These are phyloP conservation scores for Ferrisia virgata DNA, from an alignment of 2,888 invertebrate genomes.

Conservation along the genomic window DNA sequence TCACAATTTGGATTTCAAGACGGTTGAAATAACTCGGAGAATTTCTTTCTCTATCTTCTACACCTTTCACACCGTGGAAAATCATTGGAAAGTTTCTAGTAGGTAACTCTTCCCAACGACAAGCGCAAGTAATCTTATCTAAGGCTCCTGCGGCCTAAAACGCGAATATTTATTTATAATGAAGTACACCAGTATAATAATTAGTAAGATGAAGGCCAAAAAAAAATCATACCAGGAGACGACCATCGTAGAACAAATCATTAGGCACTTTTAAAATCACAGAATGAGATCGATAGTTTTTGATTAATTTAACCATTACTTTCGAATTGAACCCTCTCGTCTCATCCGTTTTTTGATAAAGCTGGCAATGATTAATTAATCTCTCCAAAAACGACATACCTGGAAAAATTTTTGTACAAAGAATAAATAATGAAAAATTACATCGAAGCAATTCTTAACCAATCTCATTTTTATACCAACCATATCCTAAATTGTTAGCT, in stretches of 20 bases:
- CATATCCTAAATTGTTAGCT: conserved; percentile 53
- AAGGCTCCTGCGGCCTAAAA: not conserved
- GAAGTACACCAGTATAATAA: not conserved
- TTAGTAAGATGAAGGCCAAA: not conserved
- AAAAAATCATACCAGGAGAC: conserved; percentile 57
- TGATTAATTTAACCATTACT: conserved; percentile 68
- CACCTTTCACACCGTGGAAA: conserved; percentile 61
- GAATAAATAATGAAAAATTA: not conserved
- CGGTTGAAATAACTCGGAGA: conserved; percentile 61
- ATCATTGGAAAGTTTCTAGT: conserved; percentile 59
- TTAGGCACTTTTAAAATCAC: conserved; percentile 67
- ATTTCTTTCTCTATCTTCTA: conserved; percentile 57
- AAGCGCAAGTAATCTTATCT: not conserved
- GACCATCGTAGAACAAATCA: conserved; percentile 66
- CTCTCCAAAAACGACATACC: conserved; percentile 68
- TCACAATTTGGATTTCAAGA: conserved; percentile 60
- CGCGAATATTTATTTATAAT: too few relatives aligned
- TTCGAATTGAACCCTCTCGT: conserved; percentile 58
- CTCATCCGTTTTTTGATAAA: conserved; percentile 55
- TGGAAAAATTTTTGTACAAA: conserved; percentile 50
- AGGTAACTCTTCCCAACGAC: conserved; percentile 51
- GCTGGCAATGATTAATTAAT: conserved; percentile 58
- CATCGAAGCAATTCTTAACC: not conserved
- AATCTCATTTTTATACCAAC: conserved; percentile 50
- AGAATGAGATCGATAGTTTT: conserved; percentile 72